Evolutionary conservation across 2,888 invertebrate species (phyloP), one percentile per base, ranked within the genome.

Genomic region (Adineta ricciae): DNA sequence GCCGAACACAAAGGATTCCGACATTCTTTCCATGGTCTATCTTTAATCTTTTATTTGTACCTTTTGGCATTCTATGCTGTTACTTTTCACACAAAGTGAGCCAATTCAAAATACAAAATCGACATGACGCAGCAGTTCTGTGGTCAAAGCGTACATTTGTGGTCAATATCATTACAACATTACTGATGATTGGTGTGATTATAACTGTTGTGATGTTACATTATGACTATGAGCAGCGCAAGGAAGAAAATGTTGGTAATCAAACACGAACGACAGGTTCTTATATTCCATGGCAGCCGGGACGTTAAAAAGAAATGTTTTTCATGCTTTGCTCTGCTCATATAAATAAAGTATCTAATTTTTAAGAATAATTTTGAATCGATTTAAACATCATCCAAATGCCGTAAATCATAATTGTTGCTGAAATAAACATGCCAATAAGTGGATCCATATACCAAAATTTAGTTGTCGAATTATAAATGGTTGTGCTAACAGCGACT

Each of bases 361-460:
- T 41, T 78, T 36, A 41, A 41, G 24, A 41, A 11, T 41, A 27
- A 3, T 64, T 3, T 41, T 78, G 21, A 38, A 78, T 41, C n/a
- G 78, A 78, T 78, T 78, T 41, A 24, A 41, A 24, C 78, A 78
- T 38, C 78, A 78, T 78, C 78, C 78, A 78, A 8, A 78, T 41
- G 1, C 78, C 78, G 41, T 78, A 78, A 3, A n/a, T n/a, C 78
- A 78, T 78, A n/a, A 78, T 78, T 41, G 14, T n/a, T 41, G n/a
- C 5, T 78, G 78, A 78, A 41, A 78, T 78, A 38, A 41, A 41
- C 41, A 78, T 41, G 9, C 78, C 78, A 8, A 78, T 41, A 8
- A 78, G 24, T 78, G 78, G 78, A 41, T 78, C 78, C 9, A 78
- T 8, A 41, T 78, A 78, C 78, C 78, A 78, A 78, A 78, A 19